Evolutionary conservation across 2,113 vertebrate species (phyloP).

Genomic region (Todiramphus saurophagus): DNA sequence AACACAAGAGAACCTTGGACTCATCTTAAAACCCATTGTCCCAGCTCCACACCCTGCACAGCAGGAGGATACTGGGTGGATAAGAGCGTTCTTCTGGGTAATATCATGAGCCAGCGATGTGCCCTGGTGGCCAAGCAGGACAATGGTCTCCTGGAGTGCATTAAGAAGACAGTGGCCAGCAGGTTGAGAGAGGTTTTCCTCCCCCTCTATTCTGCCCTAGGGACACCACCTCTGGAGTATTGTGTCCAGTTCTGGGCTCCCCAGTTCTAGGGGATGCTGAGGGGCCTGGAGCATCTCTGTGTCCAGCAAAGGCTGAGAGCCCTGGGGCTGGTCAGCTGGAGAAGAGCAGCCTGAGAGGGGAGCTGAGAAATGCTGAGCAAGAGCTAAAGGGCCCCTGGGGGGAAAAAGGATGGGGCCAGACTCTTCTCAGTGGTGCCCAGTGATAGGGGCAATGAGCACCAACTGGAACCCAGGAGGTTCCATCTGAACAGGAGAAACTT

Average conservation of each 20-base stretch:
- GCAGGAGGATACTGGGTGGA: background rate
- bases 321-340: too few relatives aligned
- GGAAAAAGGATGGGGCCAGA: too few relatives aligned
- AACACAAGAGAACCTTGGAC: background rate
- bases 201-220: background rate
- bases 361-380: too few relatives aligned
- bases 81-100: background rate
- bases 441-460: too few relatives aligned
- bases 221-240: background rate
- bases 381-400: too few relatives aligned
- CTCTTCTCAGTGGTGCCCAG: too few relatives aligned
- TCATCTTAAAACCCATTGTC: background rate
- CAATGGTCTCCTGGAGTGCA: background rate
- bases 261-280: background rate
- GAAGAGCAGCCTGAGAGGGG: too few relatives aligned
- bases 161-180: background rate
- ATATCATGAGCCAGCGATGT: background rate
- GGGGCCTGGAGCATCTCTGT: too few relatives aligned
- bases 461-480: too few relatives aligned
- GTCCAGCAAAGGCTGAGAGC: too few relatives aligned
- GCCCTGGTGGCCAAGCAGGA: background rate
- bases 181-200: background rate
- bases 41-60: accelerated
- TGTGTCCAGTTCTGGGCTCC: background rate
- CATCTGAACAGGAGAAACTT: too few relatives aligned